These are phyloP conservation scores for Vesta saturnalis DNA, from an alignment of 2,888 invertebrate genomes.

Conservation along the genomic window DNA sequence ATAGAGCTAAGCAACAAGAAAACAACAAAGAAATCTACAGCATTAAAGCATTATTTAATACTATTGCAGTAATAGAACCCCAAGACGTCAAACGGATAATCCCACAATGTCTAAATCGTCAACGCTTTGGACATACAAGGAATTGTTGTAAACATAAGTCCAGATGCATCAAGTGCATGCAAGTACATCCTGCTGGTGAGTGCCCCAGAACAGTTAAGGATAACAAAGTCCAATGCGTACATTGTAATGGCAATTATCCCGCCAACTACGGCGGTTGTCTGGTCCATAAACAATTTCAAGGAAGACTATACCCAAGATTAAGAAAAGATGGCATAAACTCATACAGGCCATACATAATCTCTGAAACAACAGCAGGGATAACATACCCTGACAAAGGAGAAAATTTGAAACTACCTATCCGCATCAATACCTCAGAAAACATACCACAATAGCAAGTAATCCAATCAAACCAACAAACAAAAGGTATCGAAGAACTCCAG, in stretches of 20 bases:
- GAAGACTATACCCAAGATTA: too few relatives aligned
- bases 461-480: not conserved
- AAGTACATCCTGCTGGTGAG: conserved; percentile 8
- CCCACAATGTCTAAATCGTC: conserved; percentile 22
- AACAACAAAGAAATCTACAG: conserved; percentile 22
- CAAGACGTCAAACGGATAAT: conserved; percentile 14
- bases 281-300: too few relatives aligned
- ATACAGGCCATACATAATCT: not conserved
- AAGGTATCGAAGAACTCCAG: not conserved
- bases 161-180: conserved; percentile 24
- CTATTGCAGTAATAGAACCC: conserved; percentile 14
- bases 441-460: not conserved
- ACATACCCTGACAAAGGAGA: not conserved
- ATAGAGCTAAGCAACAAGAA: conserved; percentile 18
- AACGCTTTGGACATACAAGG: conserved; percentile 16
- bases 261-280: too few relatives aligned
- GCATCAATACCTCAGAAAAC: not conserved
- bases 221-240: too few relatives aligned
- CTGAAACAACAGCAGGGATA: not conserved
- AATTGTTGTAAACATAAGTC: conserved; percentile 18
- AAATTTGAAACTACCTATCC: not conserved
- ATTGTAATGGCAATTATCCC: too few relatives aligned
- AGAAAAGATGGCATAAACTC: too few relatives aligned
- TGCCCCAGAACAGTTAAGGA: too few relatives aligned
- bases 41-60: conserved; percentile 5